Percentiles rank a stretch among this genome's conserved stretches.
Evolutionary conservation across 1,140 invertebrate genomes (phyloP).

Genomic region (Prorops nasuta): DNA sequence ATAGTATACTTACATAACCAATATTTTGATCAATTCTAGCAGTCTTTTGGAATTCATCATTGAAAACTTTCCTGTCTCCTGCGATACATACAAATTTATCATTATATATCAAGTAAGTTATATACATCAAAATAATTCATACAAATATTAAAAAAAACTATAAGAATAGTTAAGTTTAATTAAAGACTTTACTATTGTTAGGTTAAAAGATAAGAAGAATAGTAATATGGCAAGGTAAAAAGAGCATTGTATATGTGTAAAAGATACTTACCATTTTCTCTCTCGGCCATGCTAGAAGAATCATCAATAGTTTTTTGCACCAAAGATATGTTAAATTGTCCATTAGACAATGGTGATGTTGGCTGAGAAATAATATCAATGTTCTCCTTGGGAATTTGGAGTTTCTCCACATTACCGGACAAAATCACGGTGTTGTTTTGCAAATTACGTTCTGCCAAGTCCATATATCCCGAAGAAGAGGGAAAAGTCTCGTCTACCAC

Average conservation of each 20-base stretch:
- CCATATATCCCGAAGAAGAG: conserved; percentile 9
- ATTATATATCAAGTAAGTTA: not conserved
- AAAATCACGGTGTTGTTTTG: conserved; percentile 14
- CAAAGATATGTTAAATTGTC: conserved; percentile 29
- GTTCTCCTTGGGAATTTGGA: conserved; percentile 6
- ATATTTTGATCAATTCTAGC: conserved; percentile 26
- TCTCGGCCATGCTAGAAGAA: conserved; percentile 22
- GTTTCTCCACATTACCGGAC: conserved; percentile 28
- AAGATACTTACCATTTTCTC: conserved; percentile 30
- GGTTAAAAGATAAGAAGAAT: conserved; percentile 3
- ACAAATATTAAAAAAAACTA: not conserved
- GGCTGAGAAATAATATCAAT: conserved; percentile 17
- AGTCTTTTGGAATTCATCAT: conserved; percentile 28
- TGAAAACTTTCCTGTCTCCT: conserved; percentile 27
- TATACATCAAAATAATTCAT: not conserved
- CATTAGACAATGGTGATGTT: conserved; percentile 9
- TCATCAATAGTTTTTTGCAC: conserved; percentile 28
- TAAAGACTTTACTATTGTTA: not conserved
- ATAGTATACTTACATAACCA: conserved; percentile 26
- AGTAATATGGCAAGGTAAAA: not conserved
- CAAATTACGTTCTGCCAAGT: conserved; percentile 17
- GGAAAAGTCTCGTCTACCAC: conserved; percentile 10
- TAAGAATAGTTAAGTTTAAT: not conserved
- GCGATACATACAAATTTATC: conserved; percentile 8
- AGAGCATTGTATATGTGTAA: not conserved